A percentile compares a stretch with the other conserved stretches of the same genome.
Evolutionary conservation across 1,140 invertebrate genomes (phyloP).

Genomic region (Phthorimaea operculella): DNA sequence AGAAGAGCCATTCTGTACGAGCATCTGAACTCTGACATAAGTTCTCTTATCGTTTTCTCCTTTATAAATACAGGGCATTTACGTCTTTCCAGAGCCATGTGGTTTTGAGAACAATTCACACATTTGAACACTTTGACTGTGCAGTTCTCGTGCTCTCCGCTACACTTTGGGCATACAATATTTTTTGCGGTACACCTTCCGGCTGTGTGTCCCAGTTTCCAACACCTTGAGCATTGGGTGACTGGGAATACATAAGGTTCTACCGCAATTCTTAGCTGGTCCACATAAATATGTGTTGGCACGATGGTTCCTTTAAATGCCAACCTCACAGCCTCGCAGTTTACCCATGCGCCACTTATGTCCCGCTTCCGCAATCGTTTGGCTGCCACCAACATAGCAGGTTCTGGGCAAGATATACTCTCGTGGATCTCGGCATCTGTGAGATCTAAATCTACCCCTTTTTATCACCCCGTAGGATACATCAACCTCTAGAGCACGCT

Average conservation of each 20-base stretch:
- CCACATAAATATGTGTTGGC: neutral
- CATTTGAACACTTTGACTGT: neutral
- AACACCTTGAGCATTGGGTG: no score
- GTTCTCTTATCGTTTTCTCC: constrained; percentile 4
- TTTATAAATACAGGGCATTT: constrained; percentile 5
- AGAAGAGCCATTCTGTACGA: neutral
- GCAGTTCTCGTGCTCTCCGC: constrained; percentile 1
- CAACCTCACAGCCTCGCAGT: neutral
- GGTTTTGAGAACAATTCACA: constrained; percentile 3
- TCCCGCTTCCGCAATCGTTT: constrained; percentile 1
- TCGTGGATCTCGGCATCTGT: neutral
- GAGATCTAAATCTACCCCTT: constrained; percentile 1
- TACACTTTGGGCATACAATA: constrained; percentile 8
- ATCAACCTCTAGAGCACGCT: neutral
- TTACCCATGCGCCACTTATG: neutral
- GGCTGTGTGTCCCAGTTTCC: constrained; percentile 1
- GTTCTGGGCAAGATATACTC: neutral
- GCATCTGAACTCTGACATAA: constrained; percentile 2
- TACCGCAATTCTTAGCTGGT: neutral
- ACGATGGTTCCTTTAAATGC: neutral
- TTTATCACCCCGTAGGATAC: neutral
- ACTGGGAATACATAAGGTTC: no score
- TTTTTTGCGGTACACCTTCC: constrained; percentile 2
- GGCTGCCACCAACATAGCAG: neutral
- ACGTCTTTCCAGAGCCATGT: constrained; percentile 6